phyloP scores from a whole-genome alignment of 1,140 invertebrate genomes.

The Bombus cullumanus region DNA sequence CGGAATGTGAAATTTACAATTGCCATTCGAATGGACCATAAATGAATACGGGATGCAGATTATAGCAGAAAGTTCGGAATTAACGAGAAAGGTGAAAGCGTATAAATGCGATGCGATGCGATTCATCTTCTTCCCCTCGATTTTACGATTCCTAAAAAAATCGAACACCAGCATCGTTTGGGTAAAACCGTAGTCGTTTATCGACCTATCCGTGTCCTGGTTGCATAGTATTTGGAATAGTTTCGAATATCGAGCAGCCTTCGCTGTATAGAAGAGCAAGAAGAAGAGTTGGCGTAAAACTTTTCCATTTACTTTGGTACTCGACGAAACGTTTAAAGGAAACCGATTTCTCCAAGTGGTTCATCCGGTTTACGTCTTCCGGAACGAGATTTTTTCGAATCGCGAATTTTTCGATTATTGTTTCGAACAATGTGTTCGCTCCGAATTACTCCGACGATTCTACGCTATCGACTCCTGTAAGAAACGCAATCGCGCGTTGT shows the following conservation, averaged over 20 bases:
- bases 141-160: not conserved
- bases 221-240: not conserved
- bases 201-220: not conserved
- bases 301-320: not conserved
- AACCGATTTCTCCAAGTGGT: not conserved
- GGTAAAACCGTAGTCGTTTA: constrained; percentile 21
- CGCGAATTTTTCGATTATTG: not conserved
- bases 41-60: not conserved
- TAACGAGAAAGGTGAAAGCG: too few species aligned
- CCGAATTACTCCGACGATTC: not conserved
- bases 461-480: not conserved
- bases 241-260: constrained; percentile 21
- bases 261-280: not conserved
- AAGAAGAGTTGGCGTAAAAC: not conserved
- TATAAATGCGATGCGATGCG: not conserved
- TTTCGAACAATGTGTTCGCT: not conserved
- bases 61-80: too few species aligned
- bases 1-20: not conserved
- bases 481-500: not conserved
- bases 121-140: not conserved
- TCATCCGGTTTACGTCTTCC: not conserved
- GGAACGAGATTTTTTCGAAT: too few species aligned
- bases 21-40: not conserved
- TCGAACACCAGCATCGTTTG: not conserved
- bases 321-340: not conserved